A percentile compares a stretch with the other conserved stretches of the same genome.
phyloP scores from a whole-genome alignment of 2,797 vertebrate species.

The Alcedo atthis region DNA sequence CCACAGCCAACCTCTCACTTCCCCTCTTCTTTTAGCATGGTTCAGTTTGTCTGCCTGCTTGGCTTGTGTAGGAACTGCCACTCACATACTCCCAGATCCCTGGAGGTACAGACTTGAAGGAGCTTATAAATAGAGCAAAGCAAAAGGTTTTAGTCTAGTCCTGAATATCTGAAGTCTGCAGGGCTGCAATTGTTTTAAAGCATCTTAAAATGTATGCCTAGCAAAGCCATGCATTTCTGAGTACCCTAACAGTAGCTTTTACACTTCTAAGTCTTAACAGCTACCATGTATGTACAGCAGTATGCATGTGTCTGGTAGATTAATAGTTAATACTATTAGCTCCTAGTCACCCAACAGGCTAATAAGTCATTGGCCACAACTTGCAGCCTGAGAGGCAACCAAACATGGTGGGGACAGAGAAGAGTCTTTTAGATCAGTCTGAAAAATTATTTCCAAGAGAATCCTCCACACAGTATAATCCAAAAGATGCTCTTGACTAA shows the following conservation, averaged over 20 bases:
- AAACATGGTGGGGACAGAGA: neutral
- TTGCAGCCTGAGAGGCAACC: neutral
- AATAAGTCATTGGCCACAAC: neutral
- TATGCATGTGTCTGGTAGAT: neutral
- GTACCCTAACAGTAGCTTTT: neutral
- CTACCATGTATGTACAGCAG: neutral
- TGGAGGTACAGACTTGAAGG: neutral
- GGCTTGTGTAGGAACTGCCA: neutral
- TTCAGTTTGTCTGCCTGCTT: neutral
- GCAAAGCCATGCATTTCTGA: neutral
- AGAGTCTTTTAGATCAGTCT: neutral
- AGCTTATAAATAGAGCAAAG: slow-evolving; percentile 1
- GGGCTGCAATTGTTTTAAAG: neutral
- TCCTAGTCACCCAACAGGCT: neutral
- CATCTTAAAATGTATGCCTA: neutral
- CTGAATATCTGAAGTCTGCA: neutral
- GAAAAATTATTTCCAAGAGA: slow-evolving; percentile 10
- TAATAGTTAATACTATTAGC: neutral
- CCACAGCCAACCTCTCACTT: slow-evolving; percentile 16
- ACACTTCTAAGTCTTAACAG: neutral
- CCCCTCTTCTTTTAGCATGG: neutral
- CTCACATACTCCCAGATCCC: neutral
- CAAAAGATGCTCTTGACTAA: neutral
- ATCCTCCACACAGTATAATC: neutral
- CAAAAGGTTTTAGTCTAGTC: neutral